These are phyloP conservation scores for Morus bassanus DNA, from an alignment of 2,797 vertebrate species.

Conservation along the genomic window DNA sequence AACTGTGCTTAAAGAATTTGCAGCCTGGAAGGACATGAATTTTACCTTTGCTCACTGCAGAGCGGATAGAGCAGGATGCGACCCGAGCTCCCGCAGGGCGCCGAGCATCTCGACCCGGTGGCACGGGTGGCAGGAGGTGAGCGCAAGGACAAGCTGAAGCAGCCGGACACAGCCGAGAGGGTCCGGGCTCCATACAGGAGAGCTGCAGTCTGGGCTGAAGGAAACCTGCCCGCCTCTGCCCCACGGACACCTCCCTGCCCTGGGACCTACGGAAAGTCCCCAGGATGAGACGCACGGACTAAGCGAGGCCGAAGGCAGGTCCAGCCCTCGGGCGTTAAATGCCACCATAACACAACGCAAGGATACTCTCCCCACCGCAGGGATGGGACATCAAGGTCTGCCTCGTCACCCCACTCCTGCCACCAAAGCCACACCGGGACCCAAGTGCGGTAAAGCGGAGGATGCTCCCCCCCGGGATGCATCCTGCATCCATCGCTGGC, in stretches of 20 bases:
- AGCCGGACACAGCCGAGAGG: accelerated
- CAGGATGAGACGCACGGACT: accelerated
- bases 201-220: neutral
- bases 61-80: neutral
- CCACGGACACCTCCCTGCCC: neutral
- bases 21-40: neutral
- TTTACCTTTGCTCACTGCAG: neutral
- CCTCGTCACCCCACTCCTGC: neutral
- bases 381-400: neutral
- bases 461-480: neutral
- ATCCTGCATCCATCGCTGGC: neutral
- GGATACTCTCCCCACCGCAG: accelerated
- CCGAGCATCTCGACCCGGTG: neutral
- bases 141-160: neutral
- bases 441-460: neutral
- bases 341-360: accelerated
- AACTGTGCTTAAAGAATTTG: neutral
- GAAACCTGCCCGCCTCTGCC: neutral
- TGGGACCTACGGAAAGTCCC: too few relatives aligned
- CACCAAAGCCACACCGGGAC: neutral
- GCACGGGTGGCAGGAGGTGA: neutral
- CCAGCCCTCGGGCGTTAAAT: accelerated
- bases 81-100: neutral
- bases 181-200: accelerated
- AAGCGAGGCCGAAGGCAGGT: neutral